These are phyloP conservation scores for Centropyge bicolor DNA, from an alignment of 2,797 vertebrate species.

Conservation along the genomic window DNA sequence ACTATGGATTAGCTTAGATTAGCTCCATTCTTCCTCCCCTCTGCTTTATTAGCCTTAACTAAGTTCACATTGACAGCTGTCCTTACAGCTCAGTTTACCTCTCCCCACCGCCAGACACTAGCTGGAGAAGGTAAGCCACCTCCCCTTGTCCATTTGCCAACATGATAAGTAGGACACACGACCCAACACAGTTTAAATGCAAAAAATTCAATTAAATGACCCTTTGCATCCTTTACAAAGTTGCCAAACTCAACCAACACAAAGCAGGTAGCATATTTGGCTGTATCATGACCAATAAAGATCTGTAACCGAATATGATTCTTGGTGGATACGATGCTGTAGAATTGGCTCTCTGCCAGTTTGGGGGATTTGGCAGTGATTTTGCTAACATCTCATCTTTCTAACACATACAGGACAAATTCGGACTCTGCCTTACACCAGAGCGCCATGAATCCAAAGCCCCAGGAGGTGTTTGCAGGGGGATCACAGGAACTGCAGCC, in stretches of 20 bases:
- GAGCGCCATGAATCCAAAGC: slow-evolving; percentile 94
- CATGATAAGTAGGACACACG: slow-evolving; percentile 20
- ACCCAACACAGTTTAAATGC: background rate
- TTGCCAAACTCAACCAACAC: background rate
- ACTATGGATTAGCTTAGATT: slow-evolving; percentile 40
- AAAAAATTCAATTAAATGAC: slow-evolving; percentile 3
- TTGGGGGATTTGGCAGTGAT: slow-evolving; percentile 20
- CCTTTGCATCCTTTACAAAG: background rate
- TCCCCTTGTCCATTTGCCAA: slow-evolving; percentile 32
- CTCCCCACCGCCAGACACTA: slow-evolving; percentile 96
- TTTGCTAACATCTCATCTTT: slow-evolving; percentile 67
- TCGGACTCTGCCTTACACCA: slow-evolving; percentile 99
- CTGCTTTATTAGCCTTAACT: slow-evolving; percentile 87
- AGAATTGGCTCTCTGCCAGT: slow-evolving; percentile 11
- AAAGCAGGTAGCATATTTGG: background rate
- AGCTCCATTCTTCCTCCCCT: slow-evolving; percentile 45
- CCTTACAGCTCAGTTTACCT: slow-evolving; percentile 97
- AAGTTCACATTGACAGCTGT: slow-evolving; percentile 95
- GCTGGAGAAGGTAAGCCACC: slow-evolving; percentile 95
- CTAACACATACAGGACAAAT: slow-evolving; percentile 90
- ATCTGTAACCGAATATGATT: slow-evolving; percentile 4
- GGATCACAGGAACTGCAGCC: slow-evolving; percentile 95
- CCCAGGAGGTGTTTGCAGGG: slow-evolving; percentile 91
- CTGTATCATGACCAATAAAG: background rate
- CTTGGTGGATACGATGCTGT: slow-evolving; percentile 13